Evolutionary conservation across 1,140 invertebrate genomes (phyloP), one percentile per base, ranked within the genome.

Genomic region (Zaprionus davidi): DNA sequence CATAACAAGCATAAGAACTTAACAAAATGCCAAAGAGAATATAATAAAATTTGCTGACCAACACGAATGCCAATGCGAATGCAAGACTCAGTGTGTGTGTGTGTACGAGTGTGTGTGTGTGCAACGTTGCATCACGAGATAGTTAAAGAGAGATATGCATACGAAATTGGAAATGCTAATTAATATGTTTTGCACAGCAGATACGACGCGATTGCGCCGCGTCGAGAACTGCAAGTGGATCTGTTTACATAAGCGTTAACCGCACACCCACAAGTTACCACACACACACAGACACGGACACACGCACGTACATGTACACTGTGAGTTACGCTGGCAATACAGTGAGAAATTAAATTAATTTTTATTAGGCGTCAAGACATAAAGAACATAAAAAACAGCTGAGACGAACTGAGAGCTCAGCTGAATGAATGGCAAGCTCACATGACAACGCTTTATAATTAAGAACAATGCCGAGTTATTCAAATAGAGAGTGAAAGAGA

Each of bases 401-500:
- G 78, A 87, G 81, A 66, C 71, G 66, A 59, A 53, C 66, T 3
- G 9, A 34, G 31, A 11, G 2, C 69, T 41, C 64, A 67, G 58
- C 31, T 71, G 76, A 86, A 88, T 87, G 84, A 87, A 87, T 88
- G 81, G 81, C 80, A 81, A 87, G 83, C 83, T 87, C 83, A 87
- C 84, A 87, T 87, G 84, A 87, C 83, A 87, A 87, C 83, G 84
- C 84, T 82, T 88, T 88, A 88, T 87, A 87, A 87, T 88, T 87
- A 87, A 88, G 83, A 87, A 87, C 83, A 87, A 87, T 87, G 83
- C 74, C 81, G 70, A 87, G 63, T 81, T 87, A 87, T 88, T 87
- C 83, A 87, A 82, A 70, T 74, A 75, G 46, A 46, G n/a, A 34
- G 44, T 49, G 51, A 13, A 3, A 44, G 41, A 24, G 20, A 31